A percentile compares a stretch with the other conserved stretches of the same genome.
Conservation (phyloP, 2,888 invertebrate genomes). For the Elmis aenea region DNA sequence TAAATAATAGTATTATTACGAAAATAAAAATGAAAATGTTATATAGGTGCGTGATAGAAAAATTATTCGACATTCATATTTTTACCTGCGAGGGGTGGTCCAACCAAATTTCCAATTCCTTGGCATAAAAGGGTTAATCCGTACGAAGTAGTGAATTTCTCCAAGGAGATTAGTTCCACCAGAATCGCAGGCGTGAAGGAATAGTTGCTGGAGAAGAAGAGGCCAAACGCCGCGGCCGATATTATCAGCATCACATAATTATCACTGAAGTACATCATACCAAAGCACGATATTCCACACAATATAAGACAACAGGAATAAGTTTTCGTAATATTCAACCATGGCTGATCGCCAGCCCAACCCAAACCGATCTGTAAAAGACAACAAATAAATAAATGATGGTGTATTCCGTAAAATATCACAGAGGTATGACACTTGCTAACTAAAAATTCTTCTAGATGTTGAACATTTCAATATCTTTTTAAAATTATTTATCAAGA, state of each 20-base stretch:
- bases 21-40: neutral
- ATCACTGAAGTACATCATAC: conserved; percentile 49
- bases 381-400: conserved; percentile 13
- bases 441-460: too few relatives aligned
- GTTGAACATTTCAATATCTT: too few relatives aligned
- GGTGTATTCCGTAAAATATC: too few relatives aligned
- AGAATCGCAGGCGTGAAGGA: conserved; percentile 86
- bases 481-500: too few relatives aligned
- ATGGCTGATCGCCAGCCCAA: conserved; percentile 81
- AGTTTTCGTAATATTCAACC: conserved; percentile 75
- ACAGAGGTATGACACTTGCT: too few relatives aligned
- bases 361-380: conserved; percentile 67
- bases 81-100: conserved; percentile 85
- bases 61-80: neutral
- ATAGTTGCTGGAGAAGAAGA: conserved; percentile 88
- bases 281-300: conserved; percentile 59
- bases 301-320: conserved; percentile 74
- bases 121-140: conserved; percentile 84
- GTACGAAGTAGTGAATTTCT: conserved; percentile 89
- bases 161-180: conserved; percentile 82
- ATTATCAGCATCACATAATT: conserved; percentile 42
- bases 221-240: conserved; percentile 66
- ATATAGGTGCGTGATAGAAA: too few relatives aligned
- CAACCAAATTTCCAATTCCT: conserved; percentile 87
- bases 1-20: neutral